These are phyloP conservation scores for Venusia cambrica DNA, from an alignment of 2,888 invertebrate genomes.

Conservation along the genomic window DNA sequence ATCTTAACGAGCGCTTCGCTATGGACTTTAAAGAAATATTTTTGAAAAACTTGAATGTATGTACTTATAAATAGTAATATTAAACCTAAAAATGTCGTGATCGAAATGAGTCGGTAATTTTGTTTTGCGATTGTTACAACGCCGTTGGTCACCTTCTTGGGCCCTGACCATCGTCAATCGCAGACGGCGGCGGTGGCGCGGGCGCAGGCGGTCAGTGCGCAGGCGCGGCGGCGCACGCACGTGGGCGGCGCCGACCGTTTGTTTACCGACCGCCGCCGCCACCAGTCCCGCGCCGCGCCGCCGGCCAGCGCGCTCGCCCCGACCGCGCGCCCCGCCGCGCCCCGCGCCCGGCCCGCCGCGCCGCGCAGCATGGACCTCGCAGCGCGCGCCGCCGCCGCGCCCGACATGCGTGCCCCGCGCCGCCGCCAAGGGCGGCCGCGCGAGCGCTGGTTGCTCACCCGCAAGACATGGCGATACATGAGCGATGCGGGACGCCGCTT, in stretches of 20 bases:
- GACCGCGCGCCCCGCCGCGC: conserved; percentile 42
- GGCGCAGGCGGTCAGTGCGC: conserved; percentile 47
- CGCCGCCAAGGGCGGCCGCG: conserved; percentile 75
- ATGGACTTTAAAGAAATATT: too few relatives aligned
- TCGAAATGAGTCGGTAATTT: too few relatives aligned
- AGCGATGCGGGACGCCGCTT: conserved; percentile 93
- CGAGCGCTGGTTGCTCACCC: conserved; percentile 92
- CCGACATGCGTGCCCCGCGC: conserved; percentile 60
- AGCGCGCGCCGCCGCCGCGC: conserved; percentile 43
- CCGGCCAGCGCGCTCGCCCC: conserved; percentile 45
- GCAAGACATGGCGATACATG: conserved; percentile 96
- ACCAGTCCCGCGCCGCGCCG: conserved; percentile 45
- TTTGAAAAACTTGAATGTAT: too few relatives aligned
- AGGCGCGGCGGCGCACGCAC: conserved; percentile 40
- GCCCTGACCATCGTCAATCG: conserved; percentile 52
- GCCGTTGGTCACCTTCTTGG: conserved; percentile 9
- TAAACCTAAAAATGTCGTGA: too few relatives aligned
- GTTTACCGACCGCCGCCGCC: conserved; percentile 50
- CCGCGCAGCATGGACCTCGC: conserved; percentile 43
- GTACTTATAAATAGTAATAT: too few relatives aligned
- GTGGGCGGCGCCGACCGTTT: conserved; percentile 48
- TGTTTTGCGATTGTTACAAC: too few relatives aligned
- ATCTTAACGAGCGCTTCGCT: too few relatives aligned
- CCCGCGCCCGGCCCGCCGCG: conserved; percentile 49
- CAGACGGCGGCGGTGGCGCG: conserved; percentile 45